Conservation (phyloP, 2,113 vertebrate genomes). For the Eupsittula cactorum region DNA sequence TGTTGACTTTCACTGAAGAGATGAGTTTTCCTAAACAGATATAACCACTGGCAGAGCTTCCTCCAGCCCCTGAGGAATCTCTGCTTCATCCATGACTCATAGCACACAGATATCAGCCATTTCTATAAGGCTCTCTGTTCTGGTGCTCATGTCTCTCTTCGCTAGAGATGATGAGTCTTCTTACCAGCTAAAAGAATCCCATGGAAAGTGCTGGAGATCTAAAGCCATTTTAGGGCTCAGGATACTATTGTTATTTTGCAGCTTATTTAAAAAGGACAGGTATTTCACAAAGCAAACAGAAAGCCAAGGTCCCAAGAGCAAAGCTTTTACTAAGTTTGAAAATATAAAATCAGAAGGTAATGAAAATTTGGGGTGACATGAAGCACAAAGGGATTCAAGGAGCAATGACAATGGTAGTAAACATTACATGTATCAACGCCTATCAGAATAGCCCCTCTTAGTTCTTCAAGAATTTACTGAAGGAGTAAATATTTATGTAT, state of each 20-base stretch:
- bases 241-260: background rate
- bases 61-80: background rate
- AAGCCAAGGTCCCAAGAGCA: background rate
- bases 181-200: background rate
- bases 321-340: background rate
- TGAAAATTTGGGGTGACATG: background rate
- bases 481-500: background rate
- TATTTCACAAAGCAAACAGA: background rate
- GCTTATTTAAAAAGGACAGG: background rate
- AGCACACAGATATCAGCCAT: background rate
- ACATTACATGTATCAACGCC: background rate
- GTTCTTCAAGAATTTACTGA: background rate
- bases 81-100: background rate
- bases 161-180: background rate
- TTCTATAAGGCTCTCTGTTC: background rate
- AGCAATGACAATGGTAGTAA: fast-evolving
- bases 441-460: background rate
- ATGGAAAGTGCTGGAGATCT: background rate
- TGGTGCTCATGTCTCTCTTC: background rate
- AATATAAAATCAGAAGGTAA: background rate
- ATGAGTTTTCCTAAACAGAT: background rate
- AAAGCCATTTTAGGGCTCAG: background rate
- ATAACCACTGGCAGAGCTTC: background rate
- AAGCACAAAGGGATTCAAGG: background rate
- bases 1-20: fast-evolving